Conservation (phyloP, 1,140 invertebrate genomes). For the Lethrus apterus region DNA sequence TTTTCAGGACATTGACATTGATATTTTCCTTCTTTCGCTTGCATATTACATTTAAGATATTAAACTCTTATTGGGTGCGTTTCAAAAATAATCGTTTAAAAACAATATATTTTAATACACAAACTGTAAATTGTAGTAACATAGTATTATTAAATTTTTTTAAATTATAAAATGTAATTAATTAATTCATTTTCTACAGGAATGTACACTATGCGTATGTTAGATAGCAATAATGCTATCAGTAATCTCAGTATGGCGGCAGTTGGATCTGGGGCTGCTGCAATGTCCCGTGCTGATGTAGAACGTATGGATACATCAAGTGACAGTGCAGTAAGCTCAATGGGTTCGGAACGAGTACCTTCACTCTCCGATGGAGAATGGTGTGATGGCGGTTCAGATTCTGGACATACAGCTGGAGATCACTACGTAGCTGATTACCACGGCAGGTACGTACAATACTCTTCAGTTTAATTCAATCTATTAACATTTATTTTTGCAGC, state of each 20-base stretch:
- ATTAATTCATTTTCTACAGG: conserved; percentile 49
- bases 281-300: conserved; percentile 41
- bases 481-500: conserved; percentile 34
- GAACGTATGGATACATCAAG: conserved; percentile 73
- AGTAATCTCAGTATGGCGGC: conserved; percentile 35
- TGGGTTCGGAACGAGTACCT: conserved; percentile 83
- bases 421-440: conserved; percentile 54
- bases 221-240: conserved; percentile 55
- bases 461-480: not conserved
- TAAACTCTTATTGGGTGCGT: too few relatives aligned
- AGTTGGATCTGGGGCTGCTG: conserved; percentile 36
- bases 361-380: conserved; percentile 81
- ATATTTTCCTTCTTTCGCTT: not conserved
- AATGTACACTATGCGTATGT: conserved; percentile 79
- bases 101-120: too few relatives aligned
- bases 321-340: conserved; percentile 83
- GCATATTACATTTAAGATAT: too few relatives aligned
- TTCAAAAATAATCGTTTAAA: too few relatives aligned
- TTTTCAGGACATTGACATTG: not conserved
- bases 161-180: not conserved
- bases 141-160: not conserved
- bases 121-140: not conserved
- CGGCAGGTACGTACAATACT: conserved; percentile 21
- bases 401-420: conserved; percentile 58
- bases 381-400: conserved; percentile 80